phyloP scores from a whole-genome alignment of 1,140 invertebrate genomes.

The Nomia melanderi region DNA sequence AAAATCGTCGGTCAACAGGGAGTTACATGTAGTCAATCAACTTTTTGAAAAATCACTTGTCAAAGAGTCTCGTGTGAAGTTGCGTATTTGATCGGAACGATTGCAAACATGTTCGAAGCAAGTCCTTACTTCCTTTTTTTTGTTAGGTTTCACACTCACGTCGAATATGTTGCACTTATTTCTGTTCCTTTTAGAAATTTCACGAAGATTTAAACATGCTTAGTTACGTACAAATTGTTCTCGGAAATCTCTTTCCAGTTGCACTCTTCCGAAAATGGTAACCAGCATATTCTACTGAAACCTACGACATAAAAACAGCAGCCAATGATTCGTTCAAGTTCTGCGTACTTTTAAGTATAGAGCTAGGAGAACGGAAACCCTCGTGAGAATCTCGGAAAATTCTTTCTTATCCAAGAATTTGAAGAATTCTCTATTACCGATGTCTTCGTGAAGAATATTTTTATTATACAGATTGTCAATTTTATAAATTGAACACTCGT shows the following conservation, averaged over 20 bases:
- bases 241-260: neutral
- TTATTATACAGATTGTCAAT: too few species aligned
- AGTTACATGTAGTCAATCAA: too few species aligned
- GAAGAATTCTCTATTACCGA: too few species aligned
- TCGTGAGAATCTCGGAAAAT: neutral
- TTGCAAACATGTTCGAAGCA: slow-evolving; percentile 23
- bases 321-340: slow-evolving; percentile 1
- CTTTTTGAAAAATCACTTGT: slow-evolving; percentile 1
- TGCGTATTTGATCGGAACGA: slow-evolving; percentile 8
- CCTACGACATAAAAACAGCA: slow-evolving; percentile 28
- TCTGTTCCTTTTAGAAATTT: neutral
- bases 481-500: too few species aligned
- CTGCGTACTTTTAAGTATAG: neutral
- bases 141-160: neutral
- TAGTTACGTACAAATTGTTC: neutral
- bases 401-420: too few species aligned
- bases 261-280: slow-evolving; percentile 40
- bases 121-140: neutral
- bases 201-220: neutral
- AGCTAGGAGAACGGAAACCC: neutral
- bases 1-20: neutral
- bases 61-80: slow-evolving; percentile 4
- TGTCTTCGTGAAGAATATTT: too few species aligned
- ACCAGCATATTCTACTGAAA: slow-evolving; percentile 3
- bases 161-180: neutral